These are phyloP conservation scores for Plebejus argus DNA, from an alignment of 2,888 invertebrate genomes.

Conservation along the genomic window DNA sequence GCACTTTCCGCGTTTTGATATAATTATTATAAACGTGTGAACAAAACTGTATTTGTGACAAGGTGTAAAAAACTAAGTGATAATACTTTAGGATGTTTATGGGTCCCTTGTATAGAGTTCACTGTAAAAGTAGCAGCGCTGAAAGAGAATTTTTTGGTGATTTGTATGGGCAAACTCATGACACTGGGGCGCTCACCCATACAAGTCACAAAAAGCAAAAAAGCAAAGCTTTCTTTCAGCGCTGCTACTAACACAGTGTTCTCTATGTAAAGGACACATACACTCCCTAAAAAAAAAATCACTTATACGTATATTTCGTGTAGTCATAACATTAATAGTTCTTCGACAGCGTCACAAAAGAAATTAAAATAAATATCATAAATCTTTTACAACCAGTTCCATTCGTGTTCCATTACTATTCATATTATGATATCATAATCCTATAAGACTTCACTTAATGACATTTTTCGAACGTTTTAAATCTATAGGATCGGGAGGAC, in stretches of 20 bases:
- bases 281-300: too few relatives aligned
- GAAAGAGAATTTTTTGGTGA: too few relatives aligned
- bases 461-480: not conserved
- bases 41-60: not conserved
- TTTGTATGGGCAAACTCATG: not conserved
- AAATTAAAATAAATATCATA: not conserved
- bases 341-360: not conserved
- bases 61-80: too few relatives aligned
- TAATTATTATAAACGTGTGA: too few relatives aligned
- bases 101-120: too few relatives aligned
- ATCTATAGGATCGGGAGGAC: slow-evolving; percentile 1
- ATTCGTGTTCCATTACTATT: slow-evolving; percentile 8
- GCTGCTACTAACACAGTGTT: too few relatives aligned
- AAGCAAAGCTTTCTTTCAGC: too few relatives aligned
- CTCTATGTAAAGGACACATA: too few relatives aligned
- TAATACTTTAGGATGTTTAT: too few relatives aligned
- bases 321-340: not conserved
- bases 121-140: too few relatives aligned
- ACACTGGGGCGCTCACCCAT: not conserved
- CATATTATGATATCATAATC: slow-evolving; percentile 1
- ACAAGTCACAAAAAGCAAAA: too few relatives aligned
- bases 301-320: not conserved
- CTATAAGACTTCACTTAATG: not conserved
- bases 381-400: not conserved
- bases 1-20: too few relatives aligned